Percentiles rank a stretch among this genome's conserved stretches.
Conservation (phyloP, 2,113 vertebrate species). For the Lampris megalopsis region DNA sequence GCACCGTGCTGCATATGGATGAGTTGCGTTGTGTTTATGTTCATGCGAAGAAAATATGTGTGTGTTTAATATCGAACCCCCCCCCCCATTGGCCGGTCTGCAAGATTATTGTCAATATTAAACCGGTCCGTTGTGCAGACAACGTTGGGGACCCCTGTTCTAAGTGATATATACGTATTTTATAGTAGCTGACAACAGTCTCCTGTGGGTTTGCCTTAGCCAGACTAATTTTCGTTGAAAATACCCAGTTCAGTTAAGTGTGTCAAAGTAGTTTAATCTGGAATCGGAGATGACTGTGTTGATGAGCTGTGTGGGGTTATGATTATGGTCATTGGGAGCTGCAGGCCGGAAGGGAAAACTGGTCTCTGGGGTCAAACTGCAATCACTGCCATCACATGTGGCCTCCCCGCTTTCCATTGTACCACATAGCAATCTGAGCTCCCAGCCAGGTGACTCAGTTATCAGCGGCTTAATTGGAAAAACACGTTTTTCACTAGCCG, state of each 20-base stretch:
- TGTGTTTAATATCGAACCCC: no score
- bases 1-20: no score
- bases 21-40: no score
- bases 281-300: slow-evolving; percentile 56
- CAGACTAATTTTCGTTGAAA: slow-evolving; percentile 40
- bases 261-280: slow-evolving; percentile 59
- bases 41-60: no score
- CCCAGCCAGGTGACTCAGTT: slow-evolving; percentile 69
- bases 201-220: neutral
- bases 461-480: slow-evolving; percentile 69
- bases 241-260: slow-evolving; percentile 58
- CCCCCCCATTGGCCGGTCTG: no score
- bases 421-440: slow-evolving; percentile 33
- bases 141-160: neutral
- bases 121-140: no score
- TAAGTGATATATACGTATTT: slow-evolving; percentile 1
- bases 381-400: slow-evolving; percentile 53
- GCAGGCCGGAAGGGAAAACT: slow-evolving; percentile 35
- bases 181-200: slow-evolving; percentile 5
- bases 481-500: slow-evolving; percentile 66
- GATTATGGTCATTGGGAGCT: slow-evolving; percentile 65
- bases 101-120: no score
- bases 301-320: slow-evolving; percentile 36
- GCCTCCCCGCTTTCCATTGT: slow-evolving; percentile 27
- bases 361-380: slow-evolving; percentile 59